Evolutionary conservation across 2,888 invertebrate genomes (phyloP).

Genomic region (Drosophila nr. medialis): DNA sequence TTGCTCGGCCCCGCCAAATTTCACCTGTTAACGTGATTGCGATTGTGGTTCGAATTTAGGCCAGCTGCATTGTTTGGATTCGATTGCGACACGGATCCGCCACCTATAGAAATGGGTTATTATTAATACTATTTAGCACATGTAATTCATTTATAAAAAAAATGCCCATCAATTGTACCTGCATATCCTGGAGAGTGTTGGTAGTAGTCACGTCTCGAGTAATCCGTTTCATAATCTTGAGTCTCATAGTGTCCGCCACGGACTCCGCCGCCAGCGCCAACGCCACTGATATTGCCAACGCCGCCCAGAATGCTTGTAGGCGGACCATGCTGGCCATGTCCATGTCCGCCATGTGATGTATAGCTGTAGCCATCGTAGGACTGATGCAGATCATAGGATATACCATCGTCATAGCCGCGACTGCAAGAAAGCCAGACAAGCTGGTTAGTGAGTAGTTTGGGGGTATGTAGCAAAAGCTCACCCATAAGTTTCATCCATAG

Average conservation of each 20-base stretch:
- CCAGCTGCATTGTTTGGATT: slow-evolving; percentile 75
- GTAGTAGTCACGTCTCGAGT: slow-evolving; percentile 84
- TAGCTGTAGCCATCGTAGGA: slow-evolving; percentile 83
- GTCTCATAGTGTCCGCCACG: slow-evolving; percentile 80
- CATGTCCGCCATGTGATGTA: slow-evolving; percentile 63
- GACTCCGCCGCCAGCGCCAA: slow-evolving; percentile 54
- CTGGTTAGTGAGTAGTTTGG: neutral
- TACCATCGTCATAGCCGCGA: slow-evolving; percentile 83
- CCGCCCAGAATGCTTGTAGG: slow-evolving; percentile 70
- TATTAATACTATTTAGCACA: neutral
- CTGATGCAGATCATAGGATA: slow-evolving; percentile 81
- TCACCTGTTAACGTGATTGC: slow-evolving; percentile 85
- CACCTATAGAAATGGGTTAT: slow-evolving; percentile 38
- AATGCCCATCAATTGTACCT: slow-evolving; percentile 63
- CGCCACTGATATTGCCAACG: slow-evolving; percentile 54
- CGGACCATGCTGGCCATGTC: slow-evolving; percentile 73
- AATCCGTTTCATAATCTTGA: slow-evolving; percentile 83
- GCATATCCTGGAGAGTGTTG: slow-evolving; percentile 84
- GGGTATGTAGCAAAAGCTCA: slow-evolving; percentile 81
- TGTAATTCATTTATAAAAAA: neutral
- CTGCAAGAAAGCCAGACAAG: slow-evolving; percentile 43
- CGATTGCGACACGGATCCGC: slow-evolving; percentile 66
- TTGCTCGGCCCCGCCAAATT: slow-evolving; percentile 77
- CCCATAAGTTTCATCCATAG: slow-evolving; percentile 92
- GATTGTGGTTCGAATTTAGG: slow-evolving; percentile 83